Percentiles rank a stretch among this genome's conserved stretches.
Conservation (phyloP, 2,888 invertebrate genomes). For the Mamestra brassicae region DNA sequence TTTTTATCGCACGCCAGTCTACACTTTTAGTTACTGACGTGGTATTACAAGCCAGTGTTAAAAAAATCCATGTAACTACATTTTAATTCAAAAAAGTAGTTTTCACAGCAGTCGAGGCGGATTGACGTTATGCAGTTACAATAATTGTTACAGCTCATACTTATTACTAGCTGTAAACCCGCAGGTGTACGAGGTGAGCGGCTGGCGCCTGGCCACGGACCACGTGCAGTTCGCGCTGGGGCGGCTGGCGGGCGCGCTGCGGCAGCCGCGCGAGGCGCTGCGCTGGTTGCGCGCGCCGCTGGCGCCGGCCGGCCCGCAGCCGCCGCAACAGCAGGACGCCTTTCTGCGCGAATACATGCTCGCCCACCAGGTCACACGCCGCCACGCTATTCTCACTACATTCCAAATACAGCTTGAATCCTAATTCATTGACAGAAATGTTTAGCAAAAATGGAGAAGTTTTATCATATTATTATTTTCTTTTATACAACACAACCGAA, state of each 20-base stretch:
- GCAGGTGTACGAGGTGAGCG: slow-evolving; percentile 93
- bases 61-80: not conserved
- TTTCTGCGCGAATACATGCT: slow-evolving; percentile 97
- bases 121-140: too few relatives aligned
- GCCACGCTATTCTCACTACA: not conserved
- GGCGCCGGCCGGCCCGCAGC: slow-evolving; percentile 92
- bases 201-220: slow-evolving; percentile 98
- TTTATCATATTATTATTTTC: not conserved
- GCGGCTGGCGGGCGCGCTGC: slow-evolving; percentile 96
- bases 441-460: not conserved
- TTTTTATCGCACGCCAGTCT: too few relatives aligned
- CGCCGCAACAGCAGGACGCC: slow-evolving; percentile 93
- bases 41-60: not conserved
- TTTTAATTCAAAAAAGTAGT: too few relatives aligned
- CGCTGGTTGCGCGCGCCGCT: slow-evolving; percentile 95
- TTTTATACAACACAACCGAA: too few relatives aligned
- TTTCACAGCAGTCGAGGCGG: not conserved
- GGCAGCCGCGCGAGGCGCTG: slow-evolving; percentile 91
- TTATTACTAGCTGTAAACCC: not conserved
- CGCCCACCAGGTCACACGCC: slow-evolving; percentile 92
- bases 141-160: too few relatives aligned
- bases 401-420: too few relatives aligned
- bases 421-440: not conserved
- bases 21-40: too few relatives aligned
- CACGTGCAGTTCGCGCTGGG: slow-evolving; percentile 99